Conservation (phyloP, 1,140 invertebrate species). For the Drosophila ercepeae region DNA sequence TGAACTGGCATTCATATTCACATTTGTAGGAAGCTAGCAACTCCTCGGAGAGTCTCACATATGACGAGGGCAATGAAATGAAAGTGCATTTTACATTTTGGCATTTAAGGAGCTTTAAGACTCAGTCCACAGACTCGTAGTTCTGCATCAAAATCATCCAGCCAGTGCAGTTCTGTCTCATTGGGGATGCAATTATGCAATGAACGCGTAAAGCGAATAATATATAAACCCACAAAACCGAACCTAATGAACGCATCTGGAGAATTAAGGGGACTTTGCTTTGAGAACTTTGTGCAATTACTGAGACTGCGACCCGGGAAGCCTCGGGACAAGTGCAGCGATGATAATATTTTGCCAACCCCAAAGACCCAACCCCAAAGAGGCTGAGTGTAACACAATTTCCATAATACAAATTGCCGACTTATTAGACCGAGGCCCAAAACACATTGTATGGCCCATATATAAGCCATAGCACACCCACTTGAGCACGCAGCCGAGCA, state of each 20-base stretch:
- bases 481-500: slow-evolving; percentile 59
- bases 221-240: not conserved
- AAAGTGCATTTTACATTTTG: slow-evolving; percentile 36
- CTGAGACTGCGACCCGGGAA: not conserved
- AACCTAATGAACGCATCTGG: slow-evolving; percentile 32
- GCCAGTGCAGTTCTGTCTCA: slow-evolving; percentile 37
- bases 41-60: slow-evolving; percentile 1
- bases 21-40: slow-evolving; percentile 28
- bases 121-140: not conserved
- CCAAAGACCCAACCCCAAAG: not conserved
- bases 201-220: slow-evolving; percentile 26
- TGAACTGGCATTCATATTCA: slow-evolving; percentile 54
- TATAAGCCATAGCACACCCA: slow-evolving; percentile 28
- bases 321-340: slow-evolving; percentile 1
- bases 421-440: slow-evolving; percentile 41
- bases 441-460: slow-evolving; percentile 9
- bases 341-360: slow-evolving; percentile 3
- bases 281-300: slow-evolving; percentile 23
- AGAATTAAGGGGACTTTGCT: slow-evolving; percentile 17
- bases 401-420: slow-evolving; percentile 47
- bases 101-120: slow-evolving; percentile 51
- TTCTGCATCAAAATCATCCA: not conserved
- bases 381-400: slow-evolving; percentile 13
- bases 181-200: slow-evolving; percentile 51
- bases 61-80: slow-evolving; percentile 52